phyloP scores from a whole-genome alignment of 2,888 invertebrate species.

The Diabrotica balteata region DNA sequence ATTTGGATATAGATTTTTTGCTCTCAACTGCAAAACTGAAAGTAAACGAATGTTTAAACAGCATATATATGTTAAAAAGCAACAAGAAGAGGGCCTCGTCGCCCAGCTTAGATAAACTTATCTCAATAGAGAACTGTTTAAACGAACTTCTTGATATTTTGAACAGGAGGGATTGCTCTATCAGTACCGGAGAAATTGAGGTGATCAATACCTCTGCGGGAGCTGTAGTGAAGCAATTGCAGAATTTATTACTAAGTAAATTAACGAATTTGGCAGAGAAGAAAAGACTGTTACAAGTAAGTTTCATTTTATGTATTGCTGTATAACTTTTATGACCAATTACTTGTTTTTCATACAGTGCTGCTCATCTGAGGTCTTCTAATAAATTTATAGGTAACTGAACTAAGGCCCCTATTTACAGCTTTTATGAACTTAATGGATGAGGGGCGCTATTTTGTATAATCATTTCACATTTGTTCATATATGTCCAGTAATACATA shows the following conservation, averaged over 20 bases:
- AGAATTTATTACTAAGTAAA: conserved; percentile 73
- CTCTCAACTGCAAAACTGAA: conserved; percentile 71
- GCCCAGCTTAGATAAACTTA: conserved; percentile 69
- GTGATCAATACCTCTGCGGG: conserved; percentile 66
- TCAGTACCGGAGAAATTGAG: conserved; percentile 65
- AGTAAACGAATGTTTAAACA: conserved; percentile 72
- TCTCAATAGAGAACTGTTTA: conserved; percentile 71
- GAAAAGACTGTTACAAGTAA: conserved; percentile 66
- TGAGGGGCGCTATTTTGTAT: too few relatives aligned
- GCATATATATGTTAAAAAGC: conserved; percentile 69
- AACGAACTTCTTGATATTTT: conserved; percentile 70
- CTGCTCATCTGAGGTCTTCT: too few relatives aligned
- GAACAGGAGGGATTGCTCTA: conserved; percentile 52
- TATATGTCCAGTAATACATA: too few relatives aligned
- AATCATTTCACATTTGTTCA: too few relatives aligned
- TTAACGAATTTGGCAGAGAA: conserved; percentile 73
- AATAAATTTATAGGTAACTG: too few relatives aligned
- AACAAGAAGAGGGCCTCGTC: conserved; percentile 71
- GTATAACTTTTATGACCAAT: neutral
- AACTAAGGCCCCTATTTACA: too few relatives aligned
- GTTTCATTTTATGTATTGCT: conserved; percentile 2
- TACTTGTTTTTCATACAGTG: neutral
- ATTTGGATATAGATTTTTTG: conserved; percentile 67
- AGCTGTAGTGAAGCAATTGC: conserved; percentile 69
- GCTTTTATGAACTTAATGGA: too few relatives aligned